These are phyloP conservation scores for Ctenochaetus hawaiiensis DNA, from an alignment of 2,797 vertebrate species.

Conservation along the genomic window DNA sequence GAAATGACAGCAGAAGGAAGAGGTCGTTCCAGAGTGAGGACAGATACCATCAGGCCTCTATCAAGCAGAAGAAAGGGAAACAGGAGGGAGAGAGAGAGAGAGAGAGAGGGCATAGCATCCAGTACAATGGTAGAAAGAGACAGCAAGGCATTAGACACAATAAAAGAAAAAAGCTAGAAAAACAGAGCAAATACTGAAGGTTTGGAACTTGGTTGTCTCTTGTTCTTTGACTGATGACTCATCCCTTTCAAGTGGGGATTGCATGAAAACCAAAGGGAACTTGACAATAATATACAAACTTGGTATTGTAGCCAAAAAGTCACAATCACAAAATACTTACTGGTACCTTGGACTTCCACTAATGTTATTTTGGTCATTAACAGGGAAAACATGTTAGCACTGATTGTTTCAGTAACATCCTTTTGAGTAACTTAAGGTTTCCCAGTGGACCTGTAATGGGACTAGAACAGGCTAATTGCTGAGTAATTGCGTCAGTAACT, in stretches of 20 bases:
- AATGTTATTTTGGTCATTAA: neutral
- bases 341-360: neutral
- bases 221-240: too few relatives aligned
- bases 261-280: too few relatives aligned
- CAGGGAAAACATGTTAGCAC: neutral
- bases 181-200: neutral
- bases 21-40: conserved; percentile 79
- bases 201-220: neutral
- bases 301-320: neutral
- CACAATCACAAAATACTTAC: neutral
- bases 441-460: neutral
- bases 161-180: conserved; percentile 9
- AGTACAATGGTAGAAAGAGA: conserved; percentile 40
- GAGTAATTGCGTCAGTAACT: neutral
- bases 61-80: conserved; percentile 53
- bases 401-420: neutral
- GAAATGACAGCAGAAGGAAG: conserved; percentile 87
- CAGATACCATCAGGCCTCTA: conserved; percentile 75
- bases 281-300: neutral
- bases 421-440: neutral
- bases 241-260: too few relatives aligned
- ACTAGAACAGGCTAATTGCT: neutral
- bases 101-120: conserved; percentile 37
- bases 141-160: conserved; percentile 35
- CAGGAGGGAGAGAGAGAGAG: conserved; percentile 19